Conservation (phyloP, 2,113 vertebrate genomes). For the Diadophis punctatus region DNA sequence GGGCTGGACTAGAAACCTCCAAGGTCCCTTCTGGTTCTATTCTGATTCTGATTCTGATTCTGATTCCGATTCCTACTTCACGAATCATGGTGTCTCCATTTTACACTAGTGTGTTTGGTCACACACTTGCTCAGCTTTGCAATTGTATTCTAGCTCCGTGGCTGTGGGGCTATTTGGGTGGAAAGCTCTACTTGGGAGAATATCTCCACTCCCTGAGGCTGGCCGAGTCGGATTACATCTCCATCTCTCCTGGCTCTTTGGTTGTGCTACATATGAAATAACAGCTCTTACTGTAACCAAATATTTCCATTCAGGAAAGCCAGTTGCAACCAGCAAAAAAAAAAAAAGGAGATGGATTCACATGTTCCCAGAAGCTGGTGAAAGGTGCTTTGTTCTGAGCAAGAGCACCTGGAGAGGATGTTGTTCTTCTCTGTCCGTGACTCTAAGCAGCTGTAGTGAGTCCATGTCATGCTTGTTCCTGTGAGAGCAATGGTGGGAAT, state of each 20-base stretch:
- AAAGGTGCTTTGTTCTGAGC: slow-evolving; percentile 88
- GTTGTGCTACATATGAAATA: slow-evolving; percentile 68
- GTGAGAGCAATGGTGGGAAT: slow-evolving; percentile 13
- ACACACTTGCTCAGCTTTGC: not conserved
- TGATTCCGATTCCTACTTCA: too few species aligned
- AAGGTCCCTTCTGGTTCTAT: too few species aligned
- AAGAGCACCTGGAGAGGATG: slow-evolving; percentile 84
- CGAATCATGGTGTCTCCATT: not conserved
- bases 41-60: not conserved
- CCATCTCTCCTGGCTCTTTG: slow-evolving; percentile 50
- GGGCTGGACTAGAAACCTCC: too few species aligned
- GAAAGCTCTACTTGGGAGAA: slow-evolving; percentile 16
- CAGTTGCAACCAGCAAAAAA: slow-evolving; percentile 72
- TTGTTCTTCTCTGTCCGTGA: slow-evolving; percentile 49
- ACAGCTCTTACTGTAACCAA: slow-evolving; percentile 75
- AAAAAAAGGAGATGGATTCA: slow-evolving; percentile 63
- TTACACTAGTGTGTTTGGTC: not conserved
- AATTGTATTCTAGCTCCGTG: not conserved
- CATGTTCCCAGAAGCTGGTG: slow-evolving; percentile 77
- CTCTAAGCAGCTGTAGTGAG: slow-evolving; percentile 31
- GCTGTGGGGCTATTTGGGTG: slow-evolving; percentile 19
- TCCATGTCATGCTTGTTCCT: slow-evolving; percentile 18
- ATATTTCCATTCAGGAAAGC: slow-evolving; percentile 75
- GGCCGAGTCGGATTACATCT: slow-evolving; percentile 66
- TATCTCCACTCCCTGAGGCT: slow-evolving; percentile 40